Evolutionary conservation across 2,888 invertebrate species (phyloP), one percentile per base, ranked within the genome.

Genomic region (Rhingia campestris): DNA sequence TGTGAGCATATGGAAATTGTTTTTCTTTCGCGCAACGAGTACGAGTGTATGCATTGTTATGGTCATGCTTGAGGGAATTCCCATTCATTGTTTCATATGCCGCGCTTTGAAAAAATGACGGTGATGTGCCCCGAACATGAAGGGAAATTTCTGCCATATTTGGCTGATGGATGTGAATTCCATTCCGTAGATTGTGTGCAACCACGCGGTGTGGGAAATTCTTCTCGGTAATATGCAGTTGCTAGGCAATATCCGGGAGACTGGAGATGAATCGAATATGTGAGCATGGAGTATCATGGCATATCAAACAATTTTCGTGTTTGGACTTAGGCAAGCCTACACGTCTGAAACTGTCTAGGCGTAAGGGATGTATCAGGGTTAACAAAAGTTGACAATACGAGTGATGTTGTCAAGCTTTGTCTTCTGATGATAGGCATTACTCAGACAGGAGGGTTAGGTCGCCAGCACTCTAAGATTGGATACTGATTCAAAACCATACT

Each of bases 41-140:
- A 4, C 22, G 22, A 22, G 22, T 2, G 45, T 14, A 49, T 47
- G 54, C 82, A 84, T 84, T 84, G 82, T 84, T 79, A 45, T 69
- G 67, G 82, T 74, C 67, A 79, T 64, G 82, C 79, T 54, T 64
- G 69, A 79, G 63, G 82, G 47, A 69, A 69, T 79, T 84, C 69
- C 79, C 82, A 84, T 84, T 84, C 82, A 84, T 84, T 79, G 79
- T 74, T 82, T 82, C 64, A 61, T 45, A 61, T n/a, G 58, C 30
- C 33, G 33, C 41, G 43, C 33, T 56, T 41, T 10, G 12, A 9
- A 5, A 45, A 12, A 37, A 43, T 5, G 51, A 14, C 30, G 43
- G 43, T 53, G 72, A 14, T 56, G 61, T 53, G 70, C 64, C 53
- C 53, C 66, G 35, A 64, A 41, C 49, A 70, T 58, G 67, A 67